Evolutionary conservation across 2,888 invertebrate species (phyloP).

Genomic region (Meandrusa payeni): DNA sequence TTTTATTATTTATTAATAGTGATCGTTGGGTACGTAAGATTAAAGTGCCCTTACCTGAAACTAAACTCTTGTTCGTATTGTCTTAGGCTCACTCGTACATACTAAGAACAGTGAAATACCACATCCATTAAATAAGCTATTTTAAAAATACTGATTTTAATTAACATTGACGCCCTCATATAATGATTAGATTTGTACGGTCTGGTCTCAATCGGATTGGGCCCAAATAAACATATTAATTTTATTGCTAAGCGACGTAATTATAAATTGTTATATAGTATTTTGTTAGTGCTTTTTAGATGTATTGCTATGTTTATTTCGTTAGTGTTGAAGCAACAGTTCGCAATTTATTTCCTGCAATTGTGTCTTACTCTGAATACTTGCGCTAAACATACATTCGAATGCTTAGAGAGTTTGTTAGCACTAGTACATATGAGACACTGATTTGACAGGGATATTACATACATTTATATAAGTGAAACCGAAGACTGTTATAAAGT

Average conservation of each 20-base stretch:
- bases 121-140: no score
- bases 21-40: no score
- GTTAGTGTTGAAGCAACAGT: constrained; percentile 27
- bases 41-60: no score
- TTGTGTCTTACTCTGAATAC: constrained; percentile 38
- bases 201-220: no score
- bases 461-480: constrained; percentile 72
- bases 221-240: constrained; percentile 1
- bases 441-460: constrained; percentile 70
- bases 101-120: no score
- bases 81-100: no score
- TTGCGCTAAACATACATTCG: constrained; percentile 33
- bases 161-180: no score
- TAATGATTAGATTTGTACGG: no score
- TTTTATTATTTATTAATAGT: no score
- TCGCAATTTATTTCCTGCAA: constrained; percentile 41
- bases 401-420: constrained; percentile 59
- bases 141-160: no score
- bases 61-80: no score
- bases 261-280: constrained; percentile 28
- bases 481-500: constrained; percentile 76
- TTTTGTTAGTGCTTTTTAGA: constrained; percentile 35
- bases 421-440: constrained; percentile 75
- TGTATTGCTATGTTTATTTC: constrained; percentile 24
- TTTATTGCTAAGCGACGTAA: constrained; percentile 26